Evolutionary conservation across 2,888 invertebrate species (phyloP).

Genomic region (Ochropacha duplaris): DNA sequence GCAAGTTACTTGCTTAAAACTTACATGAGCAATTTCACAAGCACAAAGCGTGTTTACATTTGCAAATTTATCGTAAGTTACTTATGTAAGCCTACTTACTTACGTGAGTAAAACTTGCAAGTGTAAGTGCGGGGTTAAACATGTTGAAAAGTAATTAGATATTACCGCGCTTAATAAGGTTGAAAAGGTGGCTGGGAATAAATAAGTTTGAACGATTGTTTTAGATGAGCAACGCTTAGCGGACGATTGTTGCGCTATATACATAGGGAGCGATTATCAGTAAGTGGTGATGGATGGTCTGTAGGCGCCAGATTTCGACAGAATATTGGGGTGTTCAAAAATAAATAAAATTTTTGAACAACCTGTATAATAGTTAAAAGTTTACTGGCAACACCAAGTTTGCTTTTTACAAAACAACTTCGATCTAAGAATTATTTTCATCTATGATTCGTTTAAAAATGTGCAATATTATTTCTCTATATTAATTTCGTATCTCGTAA

Average conservation of each 20-base stretch:
- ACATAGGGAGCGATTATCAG: constrained; percentile 45
- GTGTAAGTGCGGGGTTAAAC: too few relatives aligned
- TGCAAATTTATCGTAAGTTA: too few relatives aligned
- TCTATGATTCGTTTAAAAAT: too few relatives aligned
- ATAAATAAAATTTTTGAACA: constrained; percentile 3
- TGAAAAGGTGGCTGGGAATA: constrained; percentile 23
- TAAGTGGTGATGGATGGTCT: constrained; percentile 37
- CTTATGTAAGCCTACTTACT: too few relatives aligned
- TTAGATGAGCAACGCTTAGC: constrained; percentile 46
- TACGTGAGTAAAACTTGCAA: too few relatives aligned
- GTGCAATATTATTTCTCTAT: too few relatives aligned
- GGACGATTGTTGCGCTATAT: constrained; percentile 47
- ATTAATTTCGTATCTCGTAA: not conserved
- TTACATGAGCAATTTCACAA: too few relatives aligned
- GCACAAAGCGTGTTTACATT: too few relatives aligned
- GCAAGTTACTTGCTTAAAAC: too few relatives aligned
- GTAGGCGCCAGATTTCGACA: constrained; percentile 1
- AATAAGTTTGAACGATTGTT: constrained; percentile 41
- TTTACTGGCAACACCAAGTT: too few relatives aligned
- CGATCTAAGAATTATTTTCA: not conserved
- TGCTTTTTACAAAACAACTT: not conserved
- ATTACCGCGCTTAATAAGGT: constrained; percentile 1
- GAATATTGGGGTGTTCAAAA: not conserved
- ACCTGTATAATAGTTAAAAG: not conserved
- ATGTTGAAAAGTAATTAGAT: too few relatives aligned